Base-by-base conservation (phyloP, 1,140 invertebrate genomes). In the Zaprionus inermis region DNA sequence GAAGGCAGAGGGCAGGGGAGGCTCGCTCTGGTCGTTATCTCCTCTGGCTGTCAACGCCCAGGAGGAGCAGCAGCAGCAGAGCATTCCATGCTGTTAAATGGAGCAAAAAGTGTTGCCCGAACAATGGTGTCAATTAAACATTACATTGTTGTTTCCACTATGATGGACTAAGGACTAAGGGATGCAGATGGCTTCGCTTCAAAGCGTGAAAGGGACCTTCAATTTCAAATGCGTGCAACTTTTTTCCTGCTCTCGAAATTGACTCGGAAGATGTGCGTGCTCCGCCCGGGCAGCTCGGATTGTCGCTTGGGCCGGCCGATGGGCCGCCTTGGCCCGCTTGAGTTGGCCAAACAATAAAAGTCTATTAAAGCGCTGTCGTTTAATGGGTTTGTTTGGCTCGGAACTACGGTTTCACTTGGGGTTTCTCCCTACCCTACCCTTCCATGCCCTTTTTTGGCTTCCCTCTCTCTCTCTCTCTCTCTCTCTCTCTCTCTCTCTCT, bases 71-170 rank as follows among this genome's bases (percentile, higher is more conserved):
- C n/a, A n/a, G n/a, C n/a, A 81, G 81, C 81, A 72, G 76, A 72
- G 76, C 75, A 85, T 81, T 79, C 80, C 79, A 83, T 89, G 83
- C 79, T 86, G 84, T 84, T 88, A 84, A 88, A 88, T 88, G 84
- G 84, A 89, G 84, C 84, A 88, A 88, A 88, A 88, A 85, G 83
- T 89, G 84, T 83, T 79, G 74, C 80, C 80, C 58, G 84, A 88
- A 88, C 84, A 88, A 88, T 88, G 84, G 84, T 84, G 84, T 88
- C 84, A 88, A 88, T 88, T 88, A 88, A 88, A 88, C 80, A 84
- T 88, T 80, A 88, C 84, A 88, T 88, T 88, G 80, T 88, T 88
- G 78, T 88, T 64, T 59, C 63, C 57, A 73, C 71, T 69, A 69
- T 69, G 71, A 74, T 74, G 66, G 72, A 60, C 56, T 59, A 58